Percentiles rank a stretch among this genome's conserved stretches.
These are phyloP conservation scores for Ahaetulla prasina DNA, from an alignment of 2,113 vertebrate species.

Conservation along the genomic window DNA sequence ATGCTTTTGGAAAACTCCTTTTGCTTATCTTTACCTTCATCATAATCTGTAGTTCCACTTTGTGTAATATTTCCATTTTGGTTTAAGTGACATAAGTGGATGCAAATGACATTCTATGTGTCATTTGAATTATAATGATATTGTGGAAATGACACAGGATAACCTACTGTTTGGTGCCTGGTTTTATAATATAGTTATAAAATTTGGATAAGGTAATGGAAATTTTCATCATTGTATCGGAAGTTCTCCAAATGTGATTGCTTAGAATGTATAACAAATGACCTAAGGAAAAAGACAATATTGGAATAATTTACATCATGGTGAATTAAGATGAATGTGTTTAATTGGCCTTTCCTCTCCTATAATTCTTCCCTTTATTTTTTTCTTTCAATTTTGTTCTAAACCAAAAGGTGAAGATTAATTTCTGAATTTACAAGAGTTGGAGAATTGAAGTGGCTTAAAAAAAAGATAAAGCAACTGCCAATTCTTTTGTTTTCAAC, in stretches of 20 bases:
- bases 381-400: neutral
- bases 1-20: neutral
- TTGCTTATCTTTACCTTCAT: neutral
- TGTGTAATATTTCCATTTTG: neutral
- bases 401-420: neutral
- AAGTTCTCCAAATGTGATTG: neutral
- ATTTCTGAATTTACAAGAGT: neutral
- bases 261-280: neutral
- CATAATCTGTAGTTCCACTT: neutral
- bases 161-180: neutral
- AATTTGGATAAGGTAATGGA: neutral
- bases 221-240: neutral
- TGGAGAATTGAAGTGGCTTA: neutral
- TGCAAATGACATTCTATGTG: neutral
- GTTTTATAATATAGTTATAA: neutral
- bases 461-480: neutral
- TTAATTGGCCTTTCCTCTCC: neutral
- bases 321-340: neutral
- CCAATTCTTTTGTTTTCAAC: neutral
- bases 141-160: neutral
- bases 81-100: neutral
- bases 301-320: neutral
- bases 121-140: neutral
- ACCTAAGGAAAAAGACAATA: neutral
- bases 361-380: neutral